Percentiles rank a stretch among this genome's conserved stretches.
These are phyloP conservation scores for Parasteatoda tepidariorum DNA, from an alignment of 1,140 invertebrate species.

Conservation along the genomic window DNA sequence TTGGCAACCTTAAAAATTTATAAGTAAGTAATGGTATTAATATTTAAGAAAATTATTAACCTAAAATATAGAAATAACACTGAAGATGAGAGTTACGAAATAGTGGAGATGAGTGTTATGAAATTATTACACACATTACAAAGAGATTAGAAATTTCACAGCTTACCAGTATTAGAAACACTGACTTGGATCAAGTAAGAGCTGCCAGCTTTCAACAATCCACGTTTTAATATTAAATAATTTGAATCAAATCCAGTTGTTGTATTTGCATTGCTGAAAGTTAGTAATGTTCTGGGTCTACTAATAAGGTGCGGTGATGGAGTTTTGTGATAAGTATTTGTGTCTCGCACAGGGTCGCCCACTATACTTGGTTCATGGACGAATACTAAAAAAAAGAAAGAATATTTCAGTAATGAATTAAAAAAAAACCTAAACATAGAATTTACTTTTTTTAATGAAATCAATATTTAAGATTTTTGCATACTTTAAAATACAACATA, in stretches of 20 bases:
- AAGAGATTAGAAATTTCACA: background rate
- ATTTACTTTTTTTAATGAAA: no score
- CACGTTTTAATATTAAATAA: slow-evolving; percentile 42
- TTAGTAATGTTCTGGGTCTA: slow-evolving; percentile 19
- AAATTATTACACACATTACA: no score
- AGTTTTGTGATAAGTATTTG: background rate
- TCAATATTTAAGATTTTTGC: no score
- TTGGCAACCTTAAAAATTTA: no score
- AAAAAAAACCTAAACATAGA: no score
- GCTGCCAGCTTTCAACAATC: slow-evolving; percentile 20
- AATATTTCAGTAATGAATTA: background rate
- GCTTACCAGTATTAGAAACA: slow-evolving; percentile 9
- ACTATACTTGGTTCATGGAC: background rate
- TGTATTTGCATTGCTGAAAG: background rate
- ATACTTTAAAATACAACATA: no score
- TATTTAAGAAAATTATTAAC: no score
- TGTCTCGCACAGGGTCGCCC: slow-evolving; percentile 39
- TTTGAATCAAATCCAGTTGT: slow-evolving; percentile 31
- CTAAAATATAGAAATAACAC: no score
- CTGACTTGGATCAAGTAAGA: slow-evolving; percentile 46
- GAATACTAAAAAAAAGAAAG: slow-evolving; percentile 11
- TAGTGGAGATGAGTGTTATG: no score
- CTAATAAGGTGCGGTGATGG: slow-evolving; percentile 17
- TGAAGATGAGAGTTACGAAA: no score
- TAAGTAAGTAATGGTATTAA: no score